Evolutionary conservation across 2,797 vertebrate genomes (phyloP).

Genomic region (Propithecus deckenii): DNA sequence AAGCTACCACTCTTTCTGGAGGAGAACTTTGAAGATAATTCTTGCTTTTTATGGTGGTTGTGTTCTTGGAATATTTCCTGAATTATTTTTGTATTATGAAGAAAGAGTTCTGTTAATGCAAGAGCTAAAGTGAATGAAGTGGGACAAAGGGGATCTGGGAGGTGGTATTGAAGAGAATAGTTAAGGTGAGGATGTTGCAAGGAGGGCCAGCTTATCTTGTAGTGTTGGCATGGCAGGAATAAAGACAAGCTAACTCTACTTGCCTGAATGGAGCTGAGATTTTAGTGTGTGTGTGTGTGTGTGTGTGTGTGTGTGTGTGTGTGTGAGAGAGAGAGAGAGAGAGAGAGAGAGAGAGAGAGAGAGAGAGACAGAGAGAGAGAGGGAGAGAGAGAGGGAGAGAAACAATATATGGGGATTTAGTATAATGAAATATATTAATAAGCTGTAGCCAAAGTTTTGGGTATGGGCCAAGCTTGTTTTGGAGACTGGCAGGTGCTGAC

Average conservation of each 20-base stretch:
- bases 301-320: background rate
- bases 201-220: background rate
- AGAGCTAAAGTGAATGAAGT: background rate
- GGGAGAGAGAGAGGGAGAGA: background rate
- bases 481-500: background rate
- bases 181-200: background rate
- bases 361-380: background rate
- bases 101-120: background rate
- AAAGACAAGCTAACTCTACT: background rate
- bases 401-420: background rate
- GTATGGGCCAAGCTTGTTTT: background rate
- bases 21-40: background rate
- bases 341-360: too few species aligned
- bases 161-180: background rate
- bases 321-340: too few species aligned
- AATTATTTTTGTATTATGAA: conserved; percentile 18
- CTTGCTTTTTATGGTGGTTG: background rate
- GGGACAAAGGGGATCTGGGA: background rate
- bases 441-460: background rate
- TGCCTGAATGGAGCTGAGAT: background rate
- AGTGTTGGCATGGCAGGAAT: background rate
- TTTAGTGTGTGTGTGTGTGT: background rate
- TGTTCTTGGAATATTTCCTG: background rate
- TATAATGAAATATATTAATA: background rate
- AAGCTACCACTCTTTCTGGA: background rate